Conservation (phyloP, 2,113 vertebrate genomes). For the Lynx canadensis region DNA sequence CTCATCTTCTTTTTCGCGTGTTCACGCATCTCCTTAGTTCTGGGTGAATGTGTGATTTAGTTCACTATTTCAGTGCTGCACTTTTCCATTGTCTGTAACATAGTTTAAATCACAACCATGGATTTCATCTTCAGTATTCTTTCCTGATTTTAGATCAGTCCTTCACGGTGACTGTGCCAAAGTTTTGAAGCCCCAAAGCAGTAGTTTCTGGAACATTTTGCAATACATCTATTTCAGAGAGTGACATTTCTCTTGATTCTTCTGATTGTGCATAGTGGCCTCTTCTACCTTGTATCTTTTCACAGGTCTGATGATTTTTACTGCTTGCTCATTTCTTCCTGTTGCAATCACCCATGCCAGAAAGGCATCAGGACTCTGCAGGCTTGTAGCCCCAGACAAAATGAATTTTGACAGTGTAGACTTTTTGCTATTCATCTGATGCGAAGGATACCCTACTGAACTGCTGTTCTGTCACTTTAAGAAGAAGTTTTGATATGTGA, state of each 20-base stretch:
- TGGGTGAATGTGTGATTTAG: neutral
- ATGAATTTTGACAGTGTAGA: neutral
- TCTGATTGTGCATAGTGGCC: neutral
- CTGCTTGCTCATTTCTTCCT: neutral
- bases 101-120: neutral
- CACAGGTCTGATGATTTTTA: neutral
- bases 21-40: neutral
- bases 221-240: neutral
- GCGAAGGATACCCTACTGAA: neutral
- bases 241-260: neutral
- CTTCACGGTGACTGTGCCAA: neutral
- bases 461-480: neutral
- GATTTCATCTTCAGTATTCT: neutral
- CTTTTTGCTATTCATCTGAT: neutral
- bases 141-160: neutral
- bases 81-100: neutral
- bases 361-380: neutral
- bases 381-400: neutral
- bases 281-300: neutral
- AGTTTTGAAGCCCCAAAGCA: neutral
- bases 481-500: neutral
- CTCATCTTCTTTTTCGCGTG: neutral
- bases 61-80: neutral
- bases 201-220: neutral
- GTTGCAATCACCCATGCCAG: neutral